phyloP scores from a whole-genome alignment of 92 coral and sea anemone genomes.

The Phenganax subtilis region DNA sequence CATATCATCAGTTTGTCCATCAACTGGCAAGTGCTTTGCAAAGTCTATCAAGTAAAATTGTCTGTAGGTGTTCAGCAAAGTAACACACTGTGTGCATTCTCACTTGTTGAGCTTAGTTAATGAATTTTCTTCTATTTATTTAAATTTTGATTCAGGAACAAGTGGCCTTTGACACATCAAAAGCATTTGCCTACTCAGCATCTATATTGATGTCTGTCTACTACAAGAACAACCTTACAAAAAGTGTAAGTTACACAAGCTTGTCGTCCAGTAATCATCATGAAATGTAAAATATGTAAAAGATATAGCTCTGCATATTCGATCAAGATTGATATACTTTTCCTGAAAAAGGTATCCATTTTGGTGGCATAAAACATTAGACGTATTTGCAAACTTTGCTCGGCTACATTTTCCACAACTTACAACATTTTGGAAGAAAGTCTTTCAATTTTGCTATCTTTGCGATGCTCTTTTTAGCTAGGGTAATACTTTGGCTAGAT shows the following conservation, averaged over 20 bases:
- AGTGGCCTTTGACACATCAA: conserved; percentile 17
- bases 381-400: too few species aligned
- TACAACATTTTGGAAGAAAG: too few species aligned
- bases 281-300: not conserved
- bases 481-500: too few species aligned
- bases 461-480: not conserved
- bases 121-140: not conserved
- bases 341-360: too few species aligned
- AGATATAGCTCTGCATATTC: too few species aligned
- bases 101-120: not conserved
- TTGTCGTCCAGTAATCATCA: not conserved
- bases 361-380: too few species aligned
- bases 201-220: conserved; percentile 1
- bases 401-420: too few species aligned
- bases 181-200: conserved; percentile 25
- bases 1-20: not conserved
- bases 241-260: not conserved
- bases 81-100: not conserved
- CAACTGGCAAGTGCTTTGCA: not conserved
- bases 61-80: not conserved
- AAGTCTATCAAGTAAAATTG: not conserved
- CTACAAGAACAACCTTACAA: not conserved
- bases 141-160: conserved; percentile 25
- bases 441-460: not conserved
- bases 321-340: too few species aligned